A percentile compares a stretch with the other conserved stretches of the same genome.
These are phyloP conservation scores for Neodiprion fabricii DNA, from an alignment of 1,140 invertebrate species.

Conservation along the genomic window DNA sequence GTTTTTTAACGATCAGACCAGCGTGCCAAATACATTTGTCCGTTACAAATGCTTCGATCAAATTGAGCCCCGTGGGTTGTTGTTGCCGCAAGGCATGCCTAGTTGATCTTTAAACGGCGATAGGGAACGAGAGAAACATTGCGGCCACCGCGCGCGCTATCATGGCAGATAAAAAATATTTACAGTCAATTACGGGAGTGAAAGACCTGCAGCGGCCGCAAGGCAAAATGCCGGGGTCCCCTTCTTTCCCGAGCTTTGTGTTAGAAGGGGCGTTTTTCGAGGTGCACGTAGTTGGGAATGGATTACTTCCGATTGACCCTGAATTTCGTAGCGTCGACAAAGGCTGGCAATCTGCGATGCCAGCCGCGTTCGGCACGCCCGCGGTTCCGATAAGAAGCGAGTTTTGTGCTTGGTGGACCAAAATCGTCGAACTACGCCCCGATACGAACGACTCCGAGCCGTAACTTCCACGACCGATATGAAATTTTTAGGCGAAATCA, in stretches of 20 bases:
- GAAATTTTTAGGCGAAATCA: neutral
- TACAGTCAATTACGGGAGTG: neutral
- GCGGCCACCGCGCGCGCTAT: too few species aligned
- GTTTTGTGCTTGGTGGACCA: neutral
- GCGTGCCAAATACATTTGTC: too few species aligned
- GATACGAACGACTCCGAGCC: neutral
- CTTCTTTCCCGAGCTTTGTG: neutral
- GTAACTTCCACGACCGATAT: neutral
- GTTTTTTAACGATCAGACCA: too few species aligned
- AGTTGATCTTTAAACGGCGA: neutral
- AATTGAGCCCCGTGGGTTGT: too few species aligned
- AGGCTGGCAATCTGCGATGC: neutral
- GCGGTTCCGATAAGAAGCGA: neutral
- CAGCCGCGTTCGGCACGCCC: neutral
- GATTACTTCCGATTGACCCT: constrained; percentile 5
- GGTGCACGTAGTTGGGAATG: constrained; percentile 6
- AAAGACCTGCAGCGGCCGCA: neutral
- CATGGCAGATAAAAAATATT: neutral
- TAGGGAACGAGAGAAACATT: neutral
- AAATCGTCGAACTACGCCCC: neutral
- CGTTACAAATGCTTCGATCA: too few species aligned
- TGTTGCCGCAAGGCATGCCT: too few species aligned
- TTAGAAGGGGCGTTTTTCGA: neutral
- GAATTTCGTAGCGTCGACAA: neutral
- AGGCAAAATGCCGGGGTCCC: neutral